Evolutionary conservation across 37 sponge, comb jelly and placozoan genomes (phyloP), one percentile per base, ranked within the genome.

Genomic region (Agelas oroides): DNA sequence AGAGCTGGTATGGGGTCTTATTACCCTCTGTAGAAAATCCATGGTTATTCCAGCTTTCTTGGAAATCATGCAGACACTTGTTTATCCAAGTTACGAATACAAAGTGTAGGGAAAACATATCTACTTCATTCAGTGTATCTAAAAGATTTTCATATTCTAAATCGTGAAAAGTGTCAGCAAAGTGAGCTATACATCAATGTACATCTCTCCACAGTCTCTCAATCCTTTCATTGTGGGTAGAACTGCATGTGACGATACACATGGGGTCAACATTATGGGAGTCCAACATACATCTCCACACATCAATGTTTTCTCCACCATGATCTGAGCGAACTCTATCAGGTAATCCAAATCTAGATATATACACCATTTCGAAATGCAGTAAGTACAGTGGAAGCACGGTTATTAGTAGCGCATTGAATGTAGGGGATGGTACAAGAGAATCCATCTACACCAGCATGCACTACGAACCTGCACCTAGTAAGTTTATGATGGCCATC

Each of bases 151-250:
- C 70, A 53, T 25, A 34, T 58, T 88, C 88, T 40, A 88, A 28
- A n/a, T 5, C 30, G 2, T 23, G 34, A 73, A 88, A 88, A 32
- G 63, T 8, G 16, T 11, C 55, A 35, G 16, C 38, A 46, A 60
- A 88, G 52, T 20, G 17, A 53, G 35, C 35, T 15, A 88, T 82
- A 65, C 67, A 73, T 38, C 74, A 14, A 59, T 35, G 28, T 5
- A 88, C 82, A 73, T 88, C 76, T 1, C 88, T 14, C 88, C 88
- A 88, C 40, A 88, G 33, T n/a, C n/a, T n/a, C n/a, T n/a, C n/a
- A n/a, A n/a, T n/a, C n/a, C n/a, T n/a, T n/a, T n/a, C n/a, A n/a
- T n/a, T n/a, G n/a, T n/a, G n/a, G n/a, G n/a, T n/a, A n/a, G n/a
- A n/a, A n/a, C n/a, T n/a, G n/a, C n/a, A n/a, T n/a, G n/a, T n/a